Conservation (phyloP, 2,888 invertebrate species). For the Dastarcus helophoroides region DNA sequence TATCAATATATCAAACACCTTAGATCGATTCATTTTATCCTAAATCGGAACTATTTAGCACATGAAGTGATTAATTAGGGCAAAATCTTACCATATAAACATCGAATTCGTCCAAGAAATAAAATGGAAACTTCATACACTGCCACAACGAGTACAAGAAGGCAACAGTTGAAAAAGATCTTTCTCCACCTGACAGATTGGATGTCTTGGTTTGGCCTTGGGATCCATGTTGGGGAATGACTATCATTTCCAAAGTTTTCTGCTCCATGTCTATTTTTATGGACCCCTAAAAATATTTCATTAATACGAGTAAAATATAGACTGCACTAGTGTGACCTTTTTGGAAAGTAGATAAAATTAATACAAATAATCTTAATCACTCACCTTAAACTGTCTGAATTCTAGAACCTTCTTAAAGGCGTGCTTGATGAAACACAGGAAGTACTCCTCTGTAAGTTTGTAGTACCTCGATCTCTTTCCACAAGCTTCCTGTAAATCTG, state of each 20-base stretch:
- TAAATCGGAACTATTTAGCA: constrained; percentile 30
- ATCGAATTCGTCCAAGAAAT: constrained; percentile 92
- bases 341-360: not conserved
- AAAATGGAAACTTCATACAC: constrained; percentile 82
- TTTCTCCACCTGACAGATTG: constrained; percentile 88
- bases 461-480: constrained; percentile 30
- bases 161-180: constrained; percentile 90
- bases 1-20: constrained; percentile 67
- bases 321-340: not conserved
- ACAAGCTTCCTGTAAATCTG: constrained; percentile 24
- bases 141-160: constrained; percentile 91
- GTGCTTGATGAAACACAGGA: constrained; percentile 32
- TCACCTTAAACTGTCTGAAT: constrained; percentile 47
- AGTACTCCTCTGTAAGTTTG: constrained; percentile 31
- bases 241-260: constrained; percentile 41
- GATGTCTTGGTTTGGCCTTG: constrained; percentile 43
- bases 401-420: constrained; percentile 45
- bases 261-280: constrained; percentile 43
- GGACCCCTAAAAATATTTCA: constrained; percentile 37
- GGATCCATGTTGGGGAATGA: constrained; percentile 43
- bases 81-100: constrained; percentile 74
- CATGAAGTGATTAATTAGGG: constrained; percentile 1
- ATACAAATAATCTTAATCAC: not conserved
- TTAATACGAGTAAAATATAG: not conserved
- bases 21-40: constrained; percentile 76